Percentiles rank a stretch among this genome's conserved stretches.
Evolutionary conservation across 2,113 vertebrate genomes (phyloP).

Genomic region (Paraplagusia blochii): DNA sequence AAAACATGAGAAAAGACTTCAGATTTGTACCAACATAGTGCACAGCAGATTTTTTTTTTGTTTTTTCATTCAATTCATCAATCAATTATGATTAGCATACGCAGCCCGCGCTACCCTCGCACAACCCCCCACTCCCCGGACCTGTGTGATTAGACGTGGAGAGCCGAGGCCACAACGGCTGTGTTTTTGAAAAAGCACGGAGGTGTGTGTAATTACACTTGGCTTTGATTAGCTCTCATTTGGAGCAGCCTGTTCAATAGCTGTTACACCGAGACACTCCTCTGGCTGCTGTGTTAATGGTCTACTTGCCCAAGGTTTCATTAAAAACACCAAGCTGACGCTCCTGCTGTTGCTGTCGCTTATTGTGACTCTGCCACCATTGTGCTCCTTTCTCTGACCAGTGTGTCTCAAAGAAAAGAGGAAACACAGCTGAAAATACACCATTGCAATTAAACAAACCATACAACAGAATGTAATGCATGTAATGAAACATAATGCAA

Average conservation of each 20-base stretch:
- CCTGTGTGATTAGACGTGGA: constrained; percentile 66
- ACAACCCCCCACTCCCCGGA: too few relatives aligned
- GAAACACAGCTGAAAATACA: neutral
- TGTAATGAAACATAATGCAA: constrained; percentile 4
- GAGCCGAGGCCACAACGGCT: constrained; percentile 63
- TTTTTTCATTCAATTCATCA: neutral
- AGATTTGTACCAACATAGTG: too few relatives aligned
- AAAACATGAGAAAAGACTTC: too few relatives aligned
- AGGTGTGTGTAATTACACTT: constrained; percentile 71
- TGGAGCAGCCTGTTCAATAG: constrained; percentile 69
- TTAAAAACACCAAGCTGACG: constrained; percentile 39
- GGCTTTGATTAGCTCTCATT: constrained; percentile 73
- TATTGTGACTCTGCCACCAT: constrained; percentile 18
- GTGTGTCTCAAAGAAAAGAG: constrained; percentile 20
- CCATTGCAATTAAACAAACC: constrained; percentile 9
- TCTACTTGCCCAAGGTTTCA: constrained; percentile 43
- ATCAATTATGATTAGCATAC: neutral
- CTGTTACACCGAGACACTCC: constrained; percentile 68
- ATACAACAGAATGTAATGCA: neutral
- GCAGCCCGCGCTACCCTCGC: neutral
- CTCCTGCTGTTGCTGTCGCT: constrained; percentile 26
- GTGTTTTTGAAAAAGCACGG: constrained; percentile 51
- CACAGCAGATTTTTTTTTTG: too few relatives aligned
- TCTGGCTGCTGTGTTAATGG: constrained; percentile 55
- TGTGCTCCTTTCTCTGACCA: constrained; percentile 4